phyloP scores from a whole-genome alignment of 2,797 vertebrate genomes.

The Lophura swinhoii region DNA sequence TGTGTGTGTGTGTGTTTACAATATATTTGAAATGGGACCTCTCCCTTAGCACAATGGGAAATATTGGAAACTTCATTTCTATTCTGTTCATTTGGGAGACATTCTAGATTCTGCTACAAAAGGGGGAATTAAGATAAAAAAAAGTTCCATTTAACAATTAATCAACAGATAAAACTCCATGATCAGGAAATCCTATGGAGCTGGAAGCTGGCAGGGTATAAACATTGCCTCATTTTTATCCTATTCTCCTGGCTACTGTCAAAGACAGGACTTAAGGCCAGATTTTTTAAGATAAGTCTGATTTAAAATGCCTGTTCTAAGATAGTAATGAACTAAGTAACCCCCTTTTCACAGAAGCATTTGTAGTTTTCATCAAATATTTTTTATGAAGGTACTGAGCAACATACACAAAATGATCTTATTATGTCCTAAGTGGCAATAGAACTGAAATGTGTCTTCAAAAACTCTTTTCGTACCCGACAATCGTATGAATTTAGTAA shows the following conservation, averaged over 20 bases:
- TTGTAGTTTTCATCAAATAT: not conserved
- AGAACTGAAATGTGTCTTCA: not conserved
- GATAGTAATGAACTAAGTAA: not conserved
- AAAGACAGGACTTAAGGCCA: not conserved
- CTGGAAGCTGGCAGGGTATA: not conserved
- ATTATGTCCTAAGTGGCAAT: not conserved
- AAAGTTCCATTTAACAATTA: not conserved
- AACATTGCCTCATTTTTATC: rapidly evolving
- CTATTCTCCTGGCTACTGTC: not conserved
- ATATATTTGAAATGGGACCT: not conserved
- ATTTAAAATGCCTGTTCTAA: not conserved
- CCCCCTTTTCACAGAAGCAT: not conserved
- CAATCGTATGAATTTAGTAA: not conserved
- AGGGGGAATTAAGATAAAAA: not conserved
- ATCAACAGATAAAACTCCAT: rapidly evolving
- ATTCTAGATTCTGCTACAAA: not conserved
- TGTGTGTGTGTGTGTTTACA: not conserved
- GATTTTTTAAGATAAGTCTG: not conserved
- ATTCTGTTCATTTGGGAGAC: not conserved
- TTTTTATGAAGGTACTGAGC: rapidly evolving
- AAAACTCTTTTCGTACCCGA: rapidly evolving
- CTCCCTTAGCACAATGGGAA: not conserved
- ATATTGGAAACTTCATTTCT: not conserved
- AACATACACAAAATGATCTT: not conserved
- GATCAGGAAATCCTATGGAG: not conserved